Base-by-base conservation (phyloP, 1,140 invertebrate species). In the Trypoxylus dichotomus region DNA sequence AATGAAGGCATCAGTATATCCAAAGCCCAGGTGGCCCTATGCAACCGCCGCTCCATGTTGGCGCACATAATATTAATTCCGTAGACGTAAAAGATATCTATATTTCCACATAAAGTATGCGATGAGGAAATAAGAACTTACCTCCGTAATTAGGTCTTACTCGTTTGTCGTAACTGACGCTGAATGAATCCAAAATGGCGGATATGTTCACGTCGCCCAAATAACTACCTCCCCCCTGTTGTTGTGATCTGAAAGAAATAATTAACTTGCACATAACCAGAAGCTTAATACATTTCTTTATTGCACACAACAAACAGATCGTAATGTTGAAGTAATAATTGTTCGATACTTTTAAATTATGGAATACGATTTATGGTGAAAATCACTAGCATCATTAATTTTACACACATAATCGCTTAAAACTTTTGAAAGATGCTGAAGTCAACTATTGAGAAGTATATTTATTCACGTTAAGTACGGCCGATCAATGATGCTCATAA, bases 61-160 rank as follows among this genome's bases (percentile, higher is more conserved):
- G 37, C 37, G 27, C 27, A n/a, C 24, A 73, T 41, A 11, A 63
- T 63, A 24, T 63, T 11, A 27, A 21, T 19, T 7, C 24, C n/a
- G 19, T 7, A 63, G 60, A 21, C 6, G 25, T 24, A 58, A 58
- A 3, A 2, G 6, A 27, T 21, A 63, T 27, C 24, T 63, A 63
- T 63, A 63, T 63, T 58, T 63, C 60, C 21, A 54, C 2, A 15
- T 43, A 75, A 5, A 19, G 27, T n/a, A 73, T 37, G 32, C 24
- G 37, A 13, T 19, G 11, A 25, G 71, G 27, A 3, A 73, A 13
- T 75, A 25, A 19, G 19, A 83, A 93, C 95, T 93, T 90, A 96
- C 96, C 96, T 93, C 96, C 96, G 89, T 98, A 98, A 89, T 97
- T 97, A 85, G 97, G 97, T 90, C 96, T 94, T 91, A 98, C 94